Conservation (phyloP, 1,140 invertebrate species). For the Gonatopus flavifemur region DNA sequence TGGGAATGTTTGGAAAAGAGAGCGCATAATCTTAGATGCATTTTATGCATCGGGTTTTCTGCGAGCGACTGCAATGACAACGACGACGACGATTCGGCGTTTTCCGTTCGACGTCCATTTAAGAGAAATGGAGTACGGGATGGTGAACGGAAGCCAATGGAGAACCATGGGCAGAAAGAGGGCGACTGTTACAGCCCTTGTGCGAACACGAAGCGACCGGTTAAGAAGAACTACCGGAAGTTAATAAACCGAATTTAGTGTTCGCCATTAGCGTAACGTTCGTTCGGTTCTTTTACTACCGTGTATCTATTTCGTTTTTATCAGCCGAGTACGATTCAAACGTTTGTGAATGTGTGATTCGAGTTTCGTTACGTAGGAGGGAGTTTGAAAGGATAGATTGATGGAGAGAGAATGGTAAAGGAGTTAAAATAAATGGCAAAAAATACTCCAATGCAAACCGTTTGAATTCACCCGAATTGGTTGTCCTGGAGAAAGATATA, state of each 20-base stretch:
- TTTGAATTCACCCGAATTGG: too few species aligned
- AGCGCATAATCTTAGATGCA: slow-evolving; percentile 11
- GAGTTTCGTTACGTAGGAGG: too few species aligned
- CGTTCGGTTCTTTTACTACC: slow-evolving; percentile 13
- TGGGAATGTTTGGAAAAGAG: slow-evolving; percentile 9
- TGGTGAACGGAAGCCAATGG: slow-evolving; percentile 29
- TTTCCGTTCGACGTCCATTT: slow-evolving; percentile 23
- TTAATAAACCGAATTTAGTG: slow-evolving; percentile 38
- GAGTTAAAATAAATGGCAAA: too few species aligned
- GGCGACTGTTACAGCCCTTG: slow-evolving; percentile 14
- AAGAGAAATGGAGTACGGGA: slow-evolving; percentile 22
- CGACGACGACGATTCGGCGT: slow-evolving; percentile 1
- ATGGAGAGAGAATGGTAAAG: too few species aligned
- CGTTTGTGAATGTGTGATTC: too few species aligned
- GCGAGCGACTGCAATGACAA: not conserved
- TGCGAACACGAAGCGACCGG: slow-evolving; percentile 24
- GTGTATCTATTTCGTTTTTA: slow-evolving; percentile 7
- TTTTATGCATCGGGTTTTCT: slow-evolving; percentile 19
- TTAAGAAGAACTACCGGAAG: slow-evolving; percentile 25
- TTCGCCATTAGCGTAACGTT: slow-evolving; percentile 15
- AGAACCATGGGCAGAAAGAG: slow-evolving; percentile 17
- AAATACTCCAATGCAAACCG: too few species aligned
- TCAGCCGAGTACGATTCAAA: too few species aligned
- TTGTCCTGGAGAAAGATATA: too few species aligned
- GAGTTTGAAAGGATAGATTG: too few species aligned